phyloP scores from a whole-genome alignment of 2,888 invertebrate genomes.

The Ptilodon capucinus region DNA sequence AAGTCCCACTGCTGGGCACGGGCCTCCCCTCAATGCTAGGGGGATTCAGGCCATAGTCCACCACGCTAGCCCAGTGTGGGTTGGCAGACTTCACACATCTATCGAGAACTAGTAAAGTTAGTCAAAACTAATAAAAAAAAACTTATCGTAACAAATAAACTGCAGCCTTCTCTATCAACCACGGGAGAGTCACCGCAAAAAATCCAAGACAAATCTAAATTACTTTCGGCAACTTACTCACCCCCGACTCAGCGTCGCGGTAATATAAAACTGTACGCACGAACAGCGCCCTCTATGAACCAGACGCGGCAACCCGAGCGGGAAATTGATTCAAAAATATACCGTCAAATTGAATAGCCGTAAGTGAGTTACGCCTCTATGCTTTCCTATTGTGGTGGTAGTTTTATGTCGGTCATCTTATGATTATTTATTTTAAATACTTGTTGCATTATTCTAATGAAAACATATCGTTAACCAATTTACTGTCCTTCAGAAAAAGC shows the following conservation, averaged over 20 bases:
- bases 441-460: no score
- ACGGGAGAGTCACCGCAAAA: no score
- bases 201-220: constrained; percentile 20
- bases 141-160: neutral
- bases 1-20: no score
- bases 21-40: no score
- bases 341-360: constrained; percentile 55
- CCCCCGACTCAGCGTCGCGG: constrained; percentile 28
- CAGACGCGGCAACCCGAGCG: constrained; percentile 45
- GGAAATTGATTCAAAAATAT: constrained; percentile 65
- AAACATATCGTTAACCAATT: no score
- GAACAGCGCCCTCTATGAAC: constrained; percentile 45
- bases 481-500: no score
- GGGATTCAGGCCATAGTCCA: no score
- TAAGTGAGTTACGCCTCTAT: constrained; percentile 37
- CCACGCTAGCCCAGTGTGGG: no score
- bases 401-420: neutral
- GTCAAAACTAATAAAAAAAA: constrained; percentile 10
- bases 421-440: no score
- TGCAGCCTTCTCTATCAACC: no score
- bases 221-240: constrained; percentile 11
- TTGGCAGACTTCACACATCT: no score
- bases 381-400: constrained; percentile 10
- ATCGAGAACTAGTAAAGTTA: no score
- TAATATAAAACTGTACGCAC: constrained; percentile 54